A percentile compares a stretch with the other conserved stretches of the same genome.
Conservation (phyloP, 2,113 vertebrate genomes). For the Acrocephalus kingi region DNA sequence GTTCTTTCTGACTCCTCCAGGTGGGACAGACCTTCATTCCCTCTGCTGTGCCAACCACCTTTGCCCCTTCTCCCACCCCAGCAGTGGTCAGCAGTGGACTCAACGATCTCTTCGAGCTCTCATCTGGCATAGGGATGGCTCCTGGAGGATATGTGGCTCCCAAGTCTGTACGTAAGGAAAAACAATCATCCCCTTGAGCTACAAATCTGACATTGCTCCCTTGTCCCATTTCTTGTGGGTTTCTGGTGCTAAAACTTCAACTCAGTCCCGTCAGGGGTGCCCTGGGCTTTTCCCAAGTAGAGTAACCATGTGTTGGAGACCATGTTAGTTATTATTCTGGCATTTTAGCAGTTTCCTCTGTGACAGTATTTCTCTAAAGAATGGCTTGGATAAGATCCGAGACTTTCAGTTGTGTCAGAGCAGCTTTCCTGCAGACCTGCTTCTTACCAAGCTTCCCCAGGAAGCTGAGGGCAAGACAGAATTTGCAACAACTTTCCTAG, state of each 20-base stretch:
- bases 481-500: not conserved
- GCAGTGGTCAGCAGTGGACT: conserved; percentile 91
- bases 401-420: not conserved
- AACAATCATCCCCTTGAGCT: not conserved
- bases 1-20: conserved; percentile 67
- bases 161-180: conserved; percentile 86
- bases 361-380: not conserved
- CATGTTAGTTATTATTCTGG: not conserved
- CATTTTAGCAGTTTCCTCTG: not conserved
- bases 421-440: not conserved
- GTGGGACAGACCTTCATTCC: conserved; percentile 99
- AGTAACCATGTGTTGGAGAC: not conserved
- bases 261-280: not conserved
- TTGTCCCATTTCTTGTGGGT: not conserved
- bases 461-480: not conserved
- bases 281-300: not conserved
- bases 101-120: conserved; percentile 96
- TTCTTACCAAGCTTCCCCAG: not conserved
- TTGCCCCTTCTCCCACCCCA: conserved; percentile 95
- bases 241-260: not conserved
- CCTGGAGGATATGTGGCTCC: conserved; percentile 87
- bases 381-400: not conserved
- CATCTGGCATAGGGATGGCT: conserved; percentile 91
- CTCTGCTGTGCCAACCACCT: conserved; percentile 90
- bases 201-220: not conserved